Evolutionary conservation across 2,797 vertebrate species (phyloP).

Genomic region (Coluber constrictor): DNA sequence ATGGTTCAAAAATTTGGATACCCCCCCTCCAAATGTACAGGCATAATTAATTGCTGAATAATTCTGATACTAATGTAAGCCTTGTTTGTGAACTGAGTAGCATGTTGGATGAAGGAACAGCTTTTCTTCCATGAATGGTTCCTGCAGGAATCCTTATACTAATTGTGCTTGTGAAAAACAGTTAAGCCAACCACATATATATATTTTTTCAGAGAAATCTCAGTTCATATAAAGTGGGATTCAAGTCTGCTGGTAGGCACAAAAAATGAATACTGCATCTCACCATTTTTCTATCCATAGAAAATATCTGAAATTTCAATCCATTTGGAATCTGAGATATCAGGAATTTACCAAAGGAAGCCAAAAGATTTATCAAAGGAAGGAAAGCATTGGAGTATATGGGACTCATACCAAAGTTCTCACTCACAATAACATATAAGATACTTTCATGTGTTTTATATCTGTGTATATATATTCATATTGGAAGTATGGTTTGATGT

Average conservation of each 20-base stretch:
- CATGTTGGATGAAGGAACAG: too few species aligned
- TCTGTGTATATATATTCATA: not conserved
- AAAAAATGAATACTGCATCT: not conserved
- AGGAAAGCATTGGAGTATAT: not conserved
- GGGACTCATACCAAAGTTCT: not conserved
- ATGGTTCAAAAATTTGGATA: not conserved
- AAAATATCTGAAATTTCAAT: not conserved
- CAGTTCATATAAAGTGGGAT: not conserved
- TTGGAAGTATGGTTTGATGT: not conserved
- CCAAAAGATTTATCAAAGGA: not conserved
- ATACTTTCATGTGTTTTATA: not conserved
- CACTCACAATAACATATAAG: not conserved
- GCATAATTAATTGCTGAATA: not conserved
- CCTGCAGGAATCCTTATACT: not conserved
- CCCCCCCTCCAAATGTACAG: too few species aligned
- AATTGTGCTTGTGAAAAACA: not conserved
- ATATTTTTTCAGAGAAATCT: too few species aligned
- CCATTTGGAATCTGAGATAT: not conserved
- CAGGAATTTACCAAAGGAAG: too few species aligned
- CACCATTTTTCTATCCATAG: not conserved
- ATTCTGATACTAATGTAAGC: not conserved
- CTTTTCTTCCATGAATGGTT: not conserved
- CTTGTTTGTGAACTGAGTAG: not conserved
- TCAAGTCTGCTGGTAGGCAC: not conserved
- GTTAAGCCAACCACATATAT: not conserved